phyloP scores from a whole-genome alignment of 1,140 invertebrate species.

The Halictus rubicundus region DNA sequence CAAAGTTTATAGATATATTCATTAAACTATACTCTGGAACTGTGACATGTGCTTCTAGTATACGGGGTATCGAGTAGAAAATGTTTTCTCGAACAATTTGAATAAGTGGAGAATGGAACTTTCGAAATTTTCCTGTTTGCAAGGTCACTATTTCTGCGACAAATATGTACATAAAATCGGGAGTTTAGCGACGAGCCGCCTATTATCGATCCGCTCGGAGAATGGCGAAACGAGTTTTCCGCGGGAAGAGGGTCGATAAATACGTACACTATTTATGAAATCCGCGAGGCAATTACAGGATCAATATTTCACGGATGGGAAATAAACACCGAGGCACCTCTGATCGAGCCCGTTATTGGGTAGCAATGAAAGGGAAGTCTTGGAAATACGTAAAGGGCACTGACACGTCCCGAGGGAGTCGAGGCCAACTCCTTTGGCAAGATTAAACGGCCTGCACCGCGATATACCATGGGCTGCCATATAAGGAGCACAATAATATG shows the following conservation, averaged over 20 bases:
- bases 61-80: too few species aligned
- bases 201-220: too few species aligned
- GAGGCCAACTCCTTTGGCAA: conserved; percentile 41
- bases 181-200: too few species aligned
- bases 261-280: not conserved
- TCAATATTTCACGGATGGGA: not conserved
- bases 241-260: not conserved
- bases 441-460: conserved; percentile 49
- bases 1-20: too few species aligned
- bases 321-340: not conserved
- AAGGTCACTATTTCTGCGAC: too few species aligned
- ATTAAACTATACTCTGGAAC: too few species aligned
- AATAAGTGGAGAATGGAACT: too few species aligned
- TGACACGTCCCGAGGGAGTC: conserved; percentile 38
- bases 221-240: too few species aligned
- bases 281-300: not conserved
- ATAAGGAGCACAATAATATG: conserved; percentile 64
- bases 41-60: too few species aligned
- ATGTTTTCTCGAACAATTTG: too few species aligned
- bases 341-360: not conserved
- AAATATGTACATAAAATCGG: too few species aligned
- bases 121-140: too few species aligned
- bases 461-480: conserved; percentile 59
- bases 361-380: not conserved
- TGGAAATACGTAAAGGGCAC: conserved; percentile 20